Evolutionary conservation across 2,888 invertebrate genomes (phyloP), one percentile per base, ranked within the genome.

Genomic region (Leucophora obtusa): DNA sequence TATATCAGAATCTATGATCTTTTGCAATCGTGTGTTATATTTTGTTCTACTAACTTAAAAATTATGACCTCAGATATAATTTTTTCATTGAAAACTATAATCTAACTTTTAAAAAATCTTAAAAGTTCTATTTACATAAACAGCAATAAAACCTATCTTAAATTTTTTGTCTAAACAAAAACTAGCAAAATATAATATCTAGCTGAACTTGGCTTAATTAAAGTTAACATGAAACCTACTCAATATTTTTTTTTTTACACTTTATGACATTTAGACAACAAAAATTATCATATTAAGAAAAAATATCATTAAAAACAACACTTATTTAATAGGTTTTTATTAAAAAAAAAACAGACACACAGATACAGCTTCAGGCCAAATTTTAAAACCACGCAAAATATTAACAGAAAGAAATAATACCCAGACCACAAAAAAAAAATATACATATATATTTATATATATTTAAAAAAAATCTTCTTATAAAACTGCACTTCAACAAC

Each of bases 171-270:
- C n/a, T 14, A n/a, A n/a, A 47, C 1, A 47, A 47, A 47, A 10
- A 1, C 14, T 43, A 24, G 24, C 24, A 24, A 24, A 24, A 24
- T 54, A 70, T n/a, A n/a, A n/a, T n/a, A 73, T 70, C 65, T 60
- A 81, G 69, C 65, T 73, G 77, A 81, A 81, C 81, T 81, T 77
- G 77, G 70, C 73, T 70, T 70, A 74, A 77, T 73, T 73, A 62
- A 62, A 81, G 60, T 70, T 74, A 74, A 77, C 54, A 62, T 74
- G 7, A 66, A 77, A 77, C 81, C 77, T 70, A 81, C 81, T 66
- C 77, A 66, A 2, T 70, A 24, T 60, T 51, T 59, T 5, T n/a
- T 14, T 24, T 38, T 58, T 58, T n/a, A n/a, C n/a, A 14, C 43
- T 63, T 47, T 59, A 74, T 62, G 53, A 56, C 43, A 68, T 65